These are phyloP conservation scores for Eudemis profundana DNA, from an alignment of 2,888 invertebrate species.

Conservation along the genomic window DNA sequence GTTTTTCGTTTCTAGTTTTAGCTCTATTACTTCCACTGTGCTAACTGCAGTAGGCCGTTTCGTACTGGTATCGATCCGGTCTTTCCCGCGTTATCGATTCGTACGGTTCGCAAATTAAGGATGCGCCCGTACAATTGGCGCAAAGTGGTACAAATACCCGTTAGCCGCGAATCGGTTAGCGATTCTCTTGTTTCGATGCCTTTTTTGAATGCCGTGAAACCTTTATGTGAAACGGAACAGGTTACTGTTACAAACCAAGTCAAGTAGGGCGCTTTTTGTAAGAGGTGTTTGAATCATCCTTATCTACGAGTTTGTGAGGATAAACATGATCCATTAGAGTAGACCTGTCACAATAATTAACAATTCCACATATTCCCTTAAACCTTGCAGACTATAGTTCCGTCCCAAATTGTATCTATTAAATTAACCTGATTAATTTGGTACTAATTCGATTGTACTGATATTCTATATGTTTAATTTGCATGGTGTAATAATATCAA, in stretches of 20 bases:
- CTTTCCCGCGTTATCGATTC: slow-evolving; percentile 62
- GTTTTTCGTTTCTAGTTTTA: too few species aligned
- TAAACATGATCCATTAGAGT: too few species aligned
- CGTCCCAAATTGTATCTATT: too few species aligned
- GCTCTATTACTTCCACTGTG: background rate
- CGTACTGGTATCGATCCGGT: slow-evolving; percentile 55
- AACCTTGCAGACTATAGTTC: too few species aligned
- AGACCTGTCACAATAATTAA: too few species aligned
- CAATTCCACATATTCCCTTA: too few species aligned
- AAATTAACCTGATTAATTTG: too few species aligned
- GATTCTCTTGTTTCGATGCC: background rate
- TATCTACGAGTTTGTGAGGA: too few species aligned
- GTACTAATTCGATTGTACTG: too few species aligned
- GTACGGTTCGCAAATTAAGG: slow-evolving; percentile 57
- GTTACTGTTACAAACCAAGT: background rate
- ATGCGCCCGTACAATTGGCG: slow-evolving; percentile 59
- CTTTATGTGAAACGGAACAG: slow-evolving; percentile 1
- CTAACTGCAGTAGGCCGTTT: background rate
- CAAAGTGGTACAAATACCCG: slow-evolving; percentile 55
- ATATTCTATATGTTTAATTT: too few species aligned
- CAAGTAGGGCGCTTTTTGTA: background rate
- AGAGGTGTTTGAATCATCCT: background rate
- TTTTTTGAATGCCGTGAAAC: slow-evolving; percentile 7
- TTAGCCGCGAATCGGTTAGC: slow-evolving; percentile 23
- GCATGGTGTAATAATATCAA: too few species aligned